Evolutionary conservation across 2,888 invertebrate species (phyloP), one percentile per base, ranked within the genome.

Genomic region (Eristalinus sepulchralis): DNA sequence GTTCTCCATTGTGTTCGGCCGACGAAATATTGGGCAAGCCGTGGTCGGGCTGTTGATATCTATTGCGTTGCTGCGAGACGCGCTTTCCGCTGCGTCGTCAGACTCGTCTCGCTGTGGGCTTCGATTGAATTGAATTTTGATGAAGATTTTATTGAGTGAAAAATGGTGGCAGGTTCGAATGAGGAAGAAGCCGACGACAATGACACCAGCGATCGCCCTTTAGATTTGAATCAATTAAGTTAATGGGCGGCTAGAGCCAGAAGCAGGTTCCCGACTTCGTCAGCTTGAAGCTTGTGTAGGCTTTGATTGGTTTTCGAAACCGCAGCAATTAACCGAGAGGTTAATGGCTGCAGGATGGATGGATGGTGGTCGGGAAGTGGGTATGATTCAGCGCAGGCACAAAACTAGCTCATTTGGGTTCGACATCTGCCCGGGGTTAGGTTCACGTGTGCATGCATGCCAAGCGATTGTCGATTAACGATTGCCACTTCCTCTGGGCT

Each of bases 151-250:
- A 47, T 47, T 47, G 47, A 47, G 47, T 47, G 47, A 47, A 47
- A 47, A 47, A 17, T 17, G 17, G 17, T 47, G 47, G 47, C 47
- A 47, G 57, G 20, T 27, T 27, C 27, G 59, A 70, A 70, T 34
- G 31, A 11, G 20, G 39, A 66, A 66, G 31, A 75, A 64, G 66
- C 59, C 75, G 66, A 39, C 59, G 66, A 59, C 66, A 66, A 59
- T 77, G 31, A 68, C 47, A 47, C 47, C 0, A 24, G 24, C 60
- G 33, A 60, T 47, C 39, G 60, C 60, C 62, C 62, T 22, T 70
- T 55, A 70, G 70, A 77, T 77, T 77, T 68, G 70, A 77, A 77
- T 77, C 68, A 77, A 77, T 77, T 77, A 55, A 63, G 27, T 70
- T 62, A 77, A 77, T 62, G 62, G 55, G 55, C 31, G 22, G 68